Evolutionary conservation across 2,797 vertebrate genomes (phyloP).

Genomic region (Hoplostethus atlanticus): DNA sequence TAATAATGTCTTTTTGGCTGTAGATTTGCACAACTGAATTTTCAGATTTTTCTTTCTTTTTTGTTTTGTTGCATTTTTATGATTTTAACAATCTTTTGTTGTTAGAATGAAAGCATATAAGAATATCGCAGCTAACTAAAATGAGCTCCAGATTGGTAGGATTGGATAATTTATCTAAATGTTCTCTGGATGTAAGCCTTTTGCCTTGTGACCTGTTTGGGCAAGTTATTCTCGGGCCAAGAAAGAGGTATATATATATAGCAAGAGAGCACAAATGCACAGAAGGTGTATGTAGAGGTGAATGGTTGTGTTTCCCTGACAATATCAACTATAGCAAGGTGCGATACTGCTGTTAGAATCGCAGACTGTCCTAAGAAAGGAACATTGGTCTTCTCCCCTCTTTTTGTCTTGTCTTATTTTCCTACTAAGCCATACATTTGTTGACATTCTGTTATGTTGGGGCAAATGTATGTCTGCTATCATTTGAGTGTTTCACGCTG

Average conservation of each 20-base stretch:
- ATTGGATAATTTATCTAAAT: slow-evolving; percentile 55
- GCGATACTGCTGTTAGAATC: slow-evolving; percentile 7
- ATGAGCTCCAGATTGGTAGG: slow-evolving; percentile 52
- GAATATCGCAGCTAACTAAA: slow-evolving; percentile 65
- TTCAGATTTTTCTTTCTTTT: slow-evolving; percentile 49
- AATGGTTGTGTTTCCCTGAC: slow-evolving; percentile 43
- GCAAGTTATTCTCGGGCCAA: slow-evolving; percentile 77
- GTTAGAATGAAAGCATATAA: slow-evolving; percentile 61
- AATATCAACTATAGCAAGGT: slow-evolving; percentile 23
- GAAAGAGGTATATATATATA: slow-evolving; percentile 48
- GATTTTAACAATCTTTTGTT: slow-evolving; percentile 53
- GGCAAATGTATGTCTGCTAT: slow-evolving; percentile 73
- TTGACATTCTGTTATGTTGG: slow-evolving; percentile 56
- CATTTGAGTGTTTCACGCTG: slow-evolving; percentile 41
- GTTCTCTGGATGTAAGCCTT: slow-evolving; percentile 66
- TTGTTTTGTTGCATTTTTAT: slow-evolving; percentile 67
- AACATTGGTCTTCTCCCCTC: slow-evolving; percentile 38
- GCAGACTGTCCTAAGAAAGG: slow-evolving; percentile 19
- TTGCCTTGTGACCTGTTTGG: slow-evolving; percentile 76
- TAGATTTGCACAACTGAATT: slow-evolving; percentile 81
- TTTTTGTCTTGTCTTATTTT: slow-evolving; percentile 48
- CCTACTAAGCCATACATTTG: slow-evolving; percentile 69
- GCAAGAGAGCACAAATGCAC: slow-evolving; percentile 36
- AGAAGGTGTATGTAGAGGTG: slow-evolving; percentile 44
- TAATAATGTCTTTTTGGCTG: slow-evolving; percentile 70